phyloP scores from a whole-genome alignment of 2,113 vertebrate genomes.

The Strigops habroptila region DNA sequence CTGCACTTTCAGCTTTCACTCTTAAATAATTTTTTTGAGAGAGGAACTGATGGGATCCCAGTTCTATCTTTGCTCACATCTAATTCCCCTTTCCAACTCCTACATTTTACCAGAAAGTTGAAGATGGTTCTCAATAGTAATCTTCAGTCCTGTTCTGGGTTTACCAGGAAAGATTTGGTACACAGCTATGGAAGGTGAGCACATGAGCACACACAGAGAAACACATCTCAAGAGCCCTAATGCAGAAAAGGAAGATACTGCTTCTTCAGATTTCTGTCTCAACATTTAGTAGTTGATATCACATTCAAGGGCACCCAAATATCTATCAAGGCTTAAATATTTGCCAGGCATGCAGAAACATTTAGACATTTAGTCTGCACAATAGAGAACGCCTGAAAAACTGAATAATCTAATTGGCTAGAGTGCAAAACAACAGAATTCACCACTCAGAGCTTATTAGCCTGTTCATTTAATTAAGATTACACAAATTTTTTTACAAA shows the following conservation, averaged over 20 bases:
- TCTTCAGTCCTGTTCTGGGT: neutral
- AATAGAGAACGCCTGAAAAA: slow-evolving; percentile 15
- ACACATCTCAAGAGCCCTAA: neutral
- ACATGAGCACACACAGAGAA: neutral
- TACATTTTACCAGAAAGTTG: neutral
- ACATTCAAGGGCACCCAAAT: neutral
- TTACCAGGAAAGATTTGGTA: neutral
- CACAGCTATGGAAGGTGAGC: neutral
- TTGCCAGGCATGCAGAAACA: neutral
- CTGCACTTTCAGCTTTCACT: neutral
- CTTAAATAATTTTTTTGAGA: neutral
- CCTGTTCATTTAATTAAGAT: slow-evolving; percentile 33
- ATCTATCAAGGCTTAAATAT: neutral
- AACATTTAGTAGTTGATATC: neutral
- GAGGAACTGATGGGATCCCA: neutral
- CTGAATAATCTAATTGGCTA: slow-evolving; percentile 20
- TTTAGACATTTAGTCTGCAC: neutral
- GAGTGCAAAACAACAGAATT: neutral
- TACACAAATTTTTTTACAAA: slow-evolving; percentile 21
- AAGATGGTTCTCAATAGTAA: neutral
- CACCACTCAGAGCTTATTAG: slow-evolving; percentile 1
- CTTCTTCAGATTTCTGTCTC: neutral
- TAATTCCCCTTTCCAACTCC: neutral
- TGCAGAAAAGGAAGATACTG: neutral
- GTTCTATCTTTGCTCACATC: neutral